Percentiles rank a stretch among this genome's conserved stretches.
These are phyloP conservation scores for Flexamia atlantica DNA, from an alignment of 2,888 invertebrate genomes.

Conservation along the genomic window DNA sequence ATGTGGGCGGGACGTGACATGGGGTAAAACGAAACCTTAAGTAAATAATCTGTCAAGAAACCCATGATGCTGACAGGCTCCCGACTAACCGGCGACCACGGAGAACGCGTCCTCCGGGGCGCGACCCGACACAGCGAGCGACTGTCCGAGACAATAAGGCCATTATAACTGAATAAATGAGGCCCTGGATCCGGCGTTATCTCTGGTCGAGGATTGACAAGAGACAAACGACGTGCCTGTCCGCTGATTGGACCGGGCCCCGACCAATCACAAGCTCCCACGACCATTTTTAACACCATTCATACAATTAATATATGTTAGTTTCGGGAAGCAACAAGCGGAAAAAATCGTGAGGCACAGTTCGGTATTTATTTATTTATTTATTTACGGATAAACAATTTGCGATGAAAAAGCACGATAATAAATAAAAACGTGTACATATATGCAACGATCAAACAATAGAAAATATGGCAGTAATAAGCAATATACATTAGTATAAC, in stretches of 20 bases:
- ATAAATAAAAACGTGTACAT: neutral
- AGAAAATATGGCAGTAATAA: too few species aligned
- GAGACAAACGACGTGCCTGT: constrained; percentile 18
- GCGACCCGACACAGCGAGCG: neutral
- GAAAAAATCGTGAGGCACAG: neutral
- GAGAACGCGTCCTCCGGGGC: neutral
- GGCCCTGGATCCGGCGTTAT: constrained; percentile 27
- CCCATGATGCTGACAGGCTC: too few species aligned
- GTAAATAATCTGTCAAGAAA: too few species aligned
- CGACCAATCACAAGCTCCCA: constrained; percentile 39
- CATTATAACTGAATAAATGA: constrained; percentile 48
- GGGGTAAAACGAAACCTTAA: too few species aligned
- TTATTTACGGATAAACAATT: too few species aligned
- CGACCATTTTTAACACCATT: constrained; percentile 41
- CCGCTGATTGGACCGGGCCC: constrained; percentile 36
- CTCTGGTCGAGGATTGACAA: constrained; percentile 40
- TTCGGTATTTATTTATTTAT: neutral
- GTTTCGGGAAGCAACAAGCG: constrained; percentile 5
- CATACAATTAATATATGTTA: constrained; percentile 47
- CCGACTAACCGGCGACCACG: too few species aligned
- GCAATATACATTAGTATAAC: too few species aligned
- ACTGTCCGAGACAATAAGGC: constrained; percentile 38
- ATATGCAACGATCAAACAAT: too few species aligned
- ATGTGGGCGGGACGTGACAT: too few species aligned
- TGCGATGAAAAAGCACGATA: neutral